A percentile compares a stretch with the other conserved stretches of the same genome.
These are phyloP conservation scores for Melanaphis sacchari DNA, from an alignment of 1,140 invertebrate genomes.

Conservation along the genomic window DNA sequence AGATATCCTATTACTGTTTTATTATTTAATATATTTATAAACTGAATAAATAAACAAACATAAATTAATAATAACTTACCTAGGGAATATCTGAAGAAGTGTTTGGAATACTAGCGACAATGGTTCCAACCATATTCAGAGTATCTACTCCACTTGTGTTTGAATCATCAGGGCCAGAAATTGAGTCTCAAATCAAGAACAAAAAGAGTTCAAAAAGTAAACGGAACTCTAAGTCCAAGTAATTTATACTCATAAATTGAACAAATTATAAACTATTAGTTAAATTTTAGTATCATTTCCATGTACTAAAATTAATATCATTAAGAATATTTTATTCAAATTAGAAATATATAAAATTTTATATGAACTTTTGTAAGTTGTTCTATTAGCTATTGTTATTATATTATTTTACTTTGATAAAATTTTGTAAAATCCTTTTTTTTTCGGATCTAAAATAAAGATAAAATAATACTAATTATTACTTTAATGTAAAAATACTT, in stretches of 20 bases:
- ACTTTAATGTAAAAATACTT: background rate
- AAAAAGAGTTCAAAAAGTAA: slow-evolving; percentile 52
- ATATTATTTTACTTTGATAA: background rate
- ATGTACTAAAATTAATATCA: background rate
- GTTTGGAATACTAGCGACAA: slow-evolving; percentile 82
- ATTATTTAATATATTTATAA: slow-evolving; percentile 19
- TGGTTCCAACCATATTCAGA: slow-evolving; percentile 89
- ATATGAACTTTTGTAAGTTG: background rate
- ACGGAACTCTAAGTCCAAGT: slow-evolving; percentile 13
- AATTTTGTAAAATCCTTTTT: background rate
- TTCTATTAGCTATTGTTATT: background rate
- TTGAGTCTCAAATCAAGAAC: slow-evolving; percentile 1
- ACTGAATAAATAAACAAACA: background rate
- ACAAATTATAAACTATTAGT: slow-evolving; percentile 26
- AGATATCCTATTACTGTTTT: background rate
- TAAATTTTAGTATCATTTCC: background rate
- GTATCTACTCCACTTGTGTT: slow-evolving; percentile 86
- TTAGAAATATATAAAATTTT: background rate
- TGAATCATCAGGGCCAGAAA: slow-evolving; percentile 63
- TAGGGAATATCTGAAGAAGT: slow-evolving; percentile 69
- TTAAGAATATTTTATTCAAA: background rate
- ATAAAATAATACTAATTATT: background rate
- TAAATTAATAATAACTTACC: slow-evolving; percentile 53
- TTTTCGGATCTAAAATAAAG: background rate
- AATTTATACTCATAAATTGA: slow-evolving; percentile 28